These are phyloP conservation scores for Acronicta aceris DNA, from an alignment of 2,888 invertebrate species.

Conservation along the genomic window DNA sequence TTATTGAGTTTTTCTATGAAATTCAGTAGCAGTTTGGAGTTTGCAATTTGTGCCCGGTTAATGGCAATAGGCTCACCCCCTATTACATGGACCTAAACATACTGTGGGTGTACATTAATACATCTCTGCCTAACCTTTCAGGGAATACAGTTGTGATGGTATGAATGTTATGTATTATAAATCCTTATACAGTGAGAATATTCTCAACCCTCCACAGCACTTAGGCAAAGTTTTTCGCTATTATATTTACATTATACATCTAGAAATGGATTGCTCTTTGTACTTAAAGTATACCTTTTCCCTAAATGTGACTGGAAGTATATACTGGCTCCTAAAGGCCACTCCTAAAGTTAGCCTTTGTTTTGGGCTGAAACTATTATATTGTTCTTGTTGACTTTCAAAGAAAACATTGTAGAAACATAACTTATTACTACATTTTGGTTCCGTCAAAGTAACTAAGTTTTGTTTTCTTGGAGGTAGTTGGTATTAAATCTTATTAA, in stretches of 20 bases:
- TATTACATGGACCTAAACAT: too few relatives aligned
- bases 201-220: too few relatives aligned
- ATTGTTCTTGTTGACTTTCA: constrained; percentile 39
- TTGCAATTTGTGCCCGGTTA: too few relatives aligned
- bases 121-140: too few relatives aligned
- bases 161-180: too few relatives aligned
- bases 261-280: constrained; percentile 3
- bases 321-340: constrained; percentile 5
- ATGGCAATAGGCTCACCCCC: too few relatives aligned
- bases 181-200: too few relatives aligned
- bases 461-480: constrained; percentile 1
- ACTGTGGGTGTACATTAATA: too few relatives aligned
- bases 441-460: constrained; percentile 7
- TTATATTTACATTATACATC: background rate
- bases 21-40: too few relatives aligned
- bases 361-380: constrained; percentile 10
- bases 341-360: constrained; percentile 32
- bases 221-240: background rate
- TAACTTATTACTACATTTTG: constrained; percentile 5
- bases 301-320: constrained; percentile 19
- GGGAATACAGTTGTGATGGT: too few relatives aligned
- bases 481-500: background rate
- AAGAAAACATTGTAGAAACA: constrained; percentile 32
- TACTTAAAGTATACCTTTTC: background rate
- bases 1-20: too few relatives aligned